Evolutionary conservation across 2,888 invertebrate genomes (phyloP).

Genomic region (Cheilosia soror): DNA sequence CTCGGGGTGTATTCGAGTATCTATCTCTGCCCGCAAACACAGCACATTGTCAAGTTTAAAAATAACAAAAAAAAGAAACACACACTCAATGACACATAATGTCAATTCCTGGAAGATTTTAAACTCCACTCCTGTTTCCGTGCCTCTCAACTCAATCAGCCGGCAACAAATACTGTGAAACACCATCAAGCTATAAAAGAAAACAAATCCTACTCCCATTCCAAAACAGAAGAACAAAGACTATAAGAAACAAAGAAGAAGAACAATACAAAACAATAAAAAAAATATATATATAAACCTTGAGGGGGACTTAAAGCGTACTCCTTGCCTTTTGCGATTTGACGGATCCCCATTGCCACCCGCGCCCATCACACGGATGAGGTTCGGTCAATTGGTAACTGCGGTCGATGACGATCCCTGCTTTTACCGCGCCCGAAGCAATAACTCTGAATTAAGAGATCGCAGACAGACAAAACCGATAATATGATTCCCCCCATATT

Average conservation of each 20-base stretch:
- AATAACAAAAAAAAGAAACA: slow-evolving; percentile 48
- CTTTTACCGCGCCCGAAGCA: slow-evolving; percentile 54
- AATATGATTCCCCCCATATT: slow-evolving; percentile 62
- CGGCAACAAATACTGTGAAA: slow-evolving; percentile 37
- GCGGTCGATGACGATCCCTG: slow-evolving; percentile 37
- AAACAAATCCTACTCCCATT: slow-evolving; percentile 17
- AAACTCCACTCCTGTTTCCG: slow-evolving; percentile 34
- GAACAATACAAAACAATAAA: slow-evolving; percentile 12
- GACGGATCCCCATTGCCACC: slow-evolving; percentile 11
- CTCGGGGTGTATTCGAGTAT: neutral
- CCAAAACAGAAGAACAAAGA: slow-evolving; percentile 30
- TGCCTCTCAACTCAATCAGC: slow-evolving; percentile 1
- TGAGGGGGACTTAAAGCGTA: slow-evolving; percentile 68
- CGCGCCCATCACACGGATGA: neutral
- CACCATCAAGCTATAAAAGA: slow-evolving; percentile 8
- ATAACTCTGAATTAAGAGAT: slow-evolving; percentile 70
- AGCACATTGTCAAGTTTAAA: slow-evolving; percentile 64
- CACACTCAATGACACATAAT: slow-evolving; percentile 62
- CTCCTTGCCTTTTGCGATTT: slow-evolving; percentile 50
- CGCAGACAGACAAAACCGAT: slow-evolving; percentile 72
- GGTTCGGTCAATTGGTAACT: neutral
- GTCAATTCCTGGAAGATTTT: slow-evolving; percentile 71
- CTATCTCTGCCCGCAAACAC: slow-evolving; percentile 1
- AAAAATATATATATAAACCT: slow-evolving; percentile 48
- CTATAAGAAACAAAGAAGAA: slow-evolving; percentile 37